These are phyloP conservation scores for Entelurus aequoreus DNA, from an alignment of 2,113 vertebrate species.

Conservation along the genomic window DNA sequence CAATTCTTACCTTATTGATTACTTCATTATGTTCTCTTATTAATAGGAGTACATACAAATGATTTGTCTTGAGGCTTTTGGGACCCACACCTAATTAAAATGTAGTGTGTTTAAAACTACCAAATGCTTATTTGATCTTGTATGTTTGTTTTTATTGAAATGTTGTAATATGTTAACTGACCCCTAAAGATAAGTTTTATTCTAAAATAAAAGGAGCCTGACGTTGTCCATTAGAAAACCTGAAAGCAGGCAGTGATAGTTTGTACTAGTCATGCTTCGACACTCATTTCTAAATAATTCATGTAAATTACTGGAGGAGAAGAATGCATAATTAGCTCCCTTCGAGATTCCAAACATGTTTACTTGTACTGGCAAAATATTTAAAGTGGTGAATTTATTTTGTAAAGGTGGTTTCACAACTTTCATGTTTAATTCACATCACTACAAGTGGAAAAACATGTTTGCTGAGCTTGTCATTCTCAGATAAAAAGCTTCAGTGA, in stretches of 20 bases:
- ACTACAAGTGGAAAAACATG: neutral
- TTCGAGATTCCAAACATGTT: neutral
- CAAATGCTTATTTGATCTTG: neutral
- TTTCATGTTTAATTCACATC: constrained; percentile 1
- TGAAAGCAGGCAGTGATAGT: neutral
- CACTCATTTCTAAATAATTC: neutral
- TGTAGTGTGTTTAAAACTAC: neutral
- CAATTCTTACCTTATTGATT: neutral
- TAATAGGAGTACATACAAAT: constrained; percentile 4
- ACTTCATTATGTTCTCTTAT: neutral
- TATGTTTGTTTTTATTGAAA: neutral
- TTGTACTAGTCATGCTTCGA: neutral
- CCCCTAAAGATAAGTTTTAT: too few relatives aligned
- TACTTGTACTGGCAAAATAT: neutral
- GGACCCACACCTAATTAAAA: neutral
- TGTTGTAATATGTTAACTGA: too few relatives aligned
- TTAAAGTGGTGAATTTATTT: neutral
- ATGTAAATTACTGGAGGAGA: neutral
- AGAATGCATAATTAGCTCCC: neutral
- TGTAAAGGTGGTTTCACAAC: neutral
- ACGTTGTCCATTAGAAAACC: neutral
- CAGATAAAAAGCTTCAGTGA: neutral
- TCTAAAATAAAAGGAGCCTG: neutral
- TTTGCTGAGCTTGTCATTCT: neutral
- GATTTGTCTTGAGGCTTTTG: constrained; percentile 1